Base-by-base conservation (phyloP, 2,888 invertebrate species). In the Xylophagus ater region DNA sequence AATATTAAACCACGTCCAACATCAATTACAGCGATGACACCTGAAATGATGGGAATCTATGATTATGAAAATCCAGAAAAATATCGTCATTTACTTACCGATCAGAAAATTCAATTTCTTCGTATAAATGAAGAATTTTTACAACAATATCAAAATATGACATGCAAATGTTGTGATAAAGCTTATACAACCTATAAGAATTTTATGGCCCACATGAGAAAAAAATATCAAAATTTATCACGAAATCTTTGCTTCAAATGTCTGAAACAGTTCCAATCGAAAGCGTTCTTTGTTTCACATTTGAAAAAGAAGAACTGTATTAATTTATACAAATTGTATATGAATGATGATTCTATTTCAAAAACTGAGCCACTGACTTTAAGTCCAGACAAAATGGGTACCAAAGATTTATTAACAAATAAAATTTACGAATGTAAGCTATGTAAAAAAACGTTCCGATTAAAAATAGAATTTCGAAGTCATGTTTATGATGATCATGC, bases 131-230 rank as follows among this genome's bases (percentile, higher is more conserved):
- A 55, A 8, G 62, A 64, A 34, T 65, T 65, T 40, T 52, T 65
- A 3, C 58, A 59, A 29, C 65, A 65, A 40, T 65, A 62, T 43
- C 65, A 65, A 46, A 59, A 54, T 31, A 62, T 65, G 60, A 63
- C 59, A 4, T 65, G 65, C 40, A 62, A 58, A 14, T 65, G 65
- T 39, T 65, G 65, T 42, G 54, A 56, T 40, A 60, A 60, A 43
- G 57, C 51, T 37, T 63, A 61, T 43, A 53, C 55, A 20, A 62
- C 62, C 3, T 65, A 65, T 37, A 65, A 65, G 46, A 59, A 60
- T 35, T 65, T 65, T 37, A 65, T 65, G 65, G 64, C 64, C 5
- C 65, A 65, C 42, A 65, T 65, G 53, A 56, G 65, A 17, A 64
- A 65, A 41, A 63, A 62, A 48, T 65, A 63, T 49, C 56, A 58